Conservation (phyloP, 1,140 invertebrate species). For the Drosophila sp. region DNA sequence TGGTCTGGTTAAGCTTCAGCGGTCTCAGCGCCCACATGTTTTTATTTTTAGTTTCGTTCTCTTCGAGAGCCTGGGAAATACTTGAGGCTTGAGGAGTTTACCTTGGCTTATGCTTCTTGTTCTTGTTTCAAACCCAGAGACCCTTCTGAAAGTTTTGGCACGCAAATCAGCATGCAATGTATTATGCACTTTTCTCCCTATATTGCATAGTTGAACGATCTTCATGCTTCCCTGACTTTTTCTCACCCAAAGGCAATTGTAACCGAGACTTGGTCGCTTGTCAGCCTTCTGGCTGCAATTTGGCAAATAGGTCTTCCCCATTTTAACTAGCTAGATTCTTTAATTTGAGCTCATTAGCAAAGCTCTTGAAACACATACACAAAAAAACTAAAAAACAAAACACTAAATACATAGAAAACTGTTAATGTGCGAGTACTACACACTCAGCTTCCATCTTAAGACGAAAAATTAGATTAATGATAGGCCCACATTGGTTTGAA, state of each 20-base stretch:
- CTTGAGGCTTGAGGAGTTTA: not conserved
- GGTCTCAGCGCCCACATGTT: constrained; percentile 58
- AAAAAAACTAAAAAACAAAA: constrained; percentile 27
- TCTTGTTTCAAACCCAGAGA: constrained; percentile 45
- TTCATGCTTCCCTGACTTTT: constrained; percentile 65
- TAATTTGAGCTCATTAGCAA: constrained; percentile 59
- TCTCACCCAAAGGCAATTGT: constrained; percentile 53
- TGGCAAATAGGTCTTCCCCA: constrained; percentile 34
- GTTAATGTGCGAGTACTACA: constrained; percentile 57
- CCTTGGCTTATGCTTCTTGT: constrained; percentile 9
- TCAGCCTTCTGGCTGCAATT: constrained; percentile 43
- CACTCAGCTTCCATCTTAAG: constrained; percentile 39
- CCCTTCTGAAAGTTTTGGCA: constrained; percentile 51
- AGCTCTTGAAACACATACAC: constrained; percentile 35
- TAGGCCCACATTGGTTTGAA: constrained; percentile 59
- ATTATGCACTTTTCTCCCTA: constrained; percentile 26
- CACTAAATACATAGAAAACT: constrained; percentile 15
- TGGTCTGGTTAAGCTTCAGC: constrained; percentile 68
- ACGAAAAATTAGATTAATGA: constrained; percentile 80
- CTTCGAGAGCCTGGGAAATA: constrained; percentile 57
- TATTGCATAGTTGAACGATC: constrained; percentile 69
- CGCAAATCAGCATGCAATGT: constrained; percentile 59
- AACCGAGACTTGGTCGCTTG: constrained; percentile 51
- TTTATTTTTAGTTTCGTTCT: not conserved
- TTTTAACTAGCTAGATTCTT: constrained; percentile 29